Percentiles rank a stretch among this genome's conserved stretches.
phyloP scores from a whole-genome alignment of 1,140 invertebrate species.

The Phthorimaea operculella region DNA sequence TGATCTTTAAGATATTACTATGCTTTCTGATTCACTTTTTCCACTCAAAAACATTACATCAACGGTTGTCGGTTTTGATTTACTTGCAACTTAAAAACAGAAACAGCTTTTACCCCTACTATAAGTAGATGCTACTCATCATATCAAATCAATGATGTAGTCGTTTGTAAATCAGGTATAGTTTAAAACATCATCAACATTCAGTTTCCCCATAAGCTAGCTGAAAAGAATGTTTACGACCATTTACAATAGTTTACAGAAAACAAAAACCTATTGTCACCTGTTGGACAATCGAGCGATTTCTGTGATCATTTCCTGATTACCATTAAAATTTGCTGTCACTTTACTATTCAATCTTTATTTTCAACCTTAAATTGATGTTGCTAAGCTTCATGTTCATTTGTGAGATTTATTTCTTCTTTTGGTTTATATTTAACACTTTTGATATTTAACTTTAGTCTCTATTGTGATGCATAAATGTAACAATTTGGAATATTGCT shows the following conservation, averaged over 20 bases:
- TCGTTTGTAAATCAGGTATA: conserved; percentile 30
- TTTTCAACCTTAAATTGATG: neutral
- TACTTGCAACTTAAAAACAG: too few species aligned
- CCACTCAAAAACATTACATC: too few species aligned
- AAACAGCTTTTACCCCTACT: too few species aligned
- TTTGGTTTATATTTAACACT: neutral
- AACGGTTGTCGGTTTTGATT: too few species aligned
- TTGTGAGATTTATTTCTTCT: too few species aligned
- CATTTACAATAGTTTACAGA: conserved; percentile 25
- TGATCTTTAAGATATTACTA: too few species aligned
- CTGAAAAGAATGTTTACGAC: conserved; percentile 34
- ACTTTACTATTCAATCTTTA: conserved; percentile 3
- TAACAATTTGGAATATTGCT: conserved; percentile 31
- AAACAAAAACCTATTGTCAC: conserved; percentile 47
- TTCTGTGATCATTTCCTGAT: conserved; percentile 24
- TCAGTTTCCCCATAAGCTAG: conserved; percentile 53
- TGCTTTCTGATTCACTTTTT: too few species aligned
- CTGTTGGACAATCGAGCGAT: conserved; percentile 46
- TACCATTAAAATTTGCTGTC: conserved; percentile 10
- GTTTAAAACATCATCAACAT: conserved; percentile 45
- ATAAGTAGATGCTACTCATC: too few species aligned
- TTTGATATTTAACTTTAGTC: conserved; percentile 22
- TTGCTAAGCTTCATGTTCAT: neutral
- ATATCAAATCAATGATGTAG: too few species aligned
- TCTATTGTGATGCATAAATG: conserved; percentile 31